Evolutionary conservation across 2,113 vertebrate genomes (phyloP), one percentile per base, ranked within the genome.

Genomic region (Gasterosteus aculeatus): DNA sequence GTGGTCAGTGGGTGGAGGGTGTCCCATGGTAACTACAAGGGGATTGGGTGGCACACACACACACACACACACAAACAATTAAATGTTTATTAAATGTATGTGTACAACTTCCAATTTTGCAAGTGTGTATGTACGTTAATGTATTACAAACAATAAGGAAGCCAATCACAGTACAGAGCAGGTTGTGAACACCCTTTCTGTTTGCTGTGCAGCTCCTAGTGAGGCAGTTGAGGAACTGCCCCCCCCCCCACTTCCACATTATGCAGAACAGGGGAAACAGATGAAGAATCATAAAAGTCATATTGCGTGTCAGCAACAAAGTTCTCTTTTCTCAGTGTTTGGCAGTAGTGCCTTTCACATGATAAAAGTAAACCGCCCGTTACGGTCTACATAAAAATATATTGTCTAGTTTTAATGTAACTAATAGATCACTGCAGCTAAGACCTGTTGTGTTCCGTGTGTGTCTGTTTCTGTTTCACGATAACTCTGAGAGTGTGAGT

Each of bases 211-310:
- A 56, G 38, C 42, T 22, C n/a, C 15, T 14, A 3, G 47, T 31
- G 69, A 73, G 79, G 60, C 63, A 79, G 64, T 62, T 41, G 47
- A 58, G 61, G 46, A 86, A 57, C 31, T 66, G 77, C 72, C 66
- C 76, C 84, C 88, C 83, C 77, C 73, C 60, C 10, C 26, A 38
- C 69, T 84, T 87, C 83, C 85, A 79, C 65, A 72, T 78, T 78
- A 73, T 10, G 12, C 39, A 71, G 76, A 85, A 91, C 57, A 81
- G 65, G 80, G 53, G 82, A 87, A 88, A 75, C 18, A 81, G 68
- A 82, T 79, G 81, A 54, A 69, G 54, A 72, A 11, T 1, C 26
- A 42, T 71, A 44, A 72, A 66, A 42, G 7, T 57, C 44, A 63
- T 11, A 42, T 69, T 42, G 10, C 3, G 33, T 59, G 41, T 75